A percentile compares a stretch with the other conserved stretches of the same genome.
phyloP scores from a whole-genome alignment of 2,113 vertebrate genomes.

The Eurypyga helias region DNA sequence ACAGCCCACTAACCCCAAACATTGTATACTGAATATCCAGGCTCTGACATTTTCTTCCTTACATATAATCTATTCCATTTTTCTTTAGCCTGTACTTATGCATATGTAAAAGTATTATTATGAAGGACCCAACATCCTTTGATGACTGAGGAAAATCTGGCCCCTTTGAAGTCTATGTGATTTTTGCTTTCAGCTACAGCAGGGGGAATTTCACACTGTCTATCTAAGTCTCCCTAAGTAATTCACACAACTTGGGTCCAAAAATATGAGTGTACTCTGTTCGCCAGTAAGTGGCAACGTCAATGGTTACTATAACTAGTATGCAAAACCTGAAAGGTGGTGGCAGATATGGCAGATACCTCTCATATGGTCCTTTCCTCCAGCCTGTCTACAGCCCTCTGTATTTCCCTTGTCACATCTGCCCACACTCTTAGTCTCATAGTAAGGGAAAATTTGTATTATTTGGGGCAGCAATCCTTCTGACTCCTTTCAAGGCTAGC shows the following conservation, averaged over 20 bases:
- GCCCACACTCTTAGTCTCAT: background rate
- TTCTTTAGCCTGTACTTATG: background rate
- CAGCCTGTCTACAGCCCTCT: background rate
- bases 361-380: background rate
- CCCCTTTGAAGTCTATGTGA: constrained; percentile 20
- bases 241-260: background rate
- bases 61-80: background rate
- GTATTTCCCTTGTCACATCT: background rate
- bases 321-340: background rate
- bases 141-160: constrained; percentile 31
- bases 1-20: background rate
- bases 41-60: background rate
- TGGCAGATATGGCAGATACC: background rate
- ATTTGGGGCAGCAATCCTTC: background rate
- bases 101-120: constrained; percentile 41
- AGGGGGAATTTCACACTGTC: background rate
- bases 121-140: background rate
- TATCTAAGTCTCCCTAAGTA: background rate
- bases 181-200: background rate
- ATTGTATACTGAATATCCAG: background rate
- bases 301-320: background rate
- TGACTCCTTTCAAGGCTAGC: background rate
- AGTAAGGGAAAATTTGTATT: background rate
- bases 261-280: background rate
- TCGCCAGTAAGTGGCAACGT: background rate